phyloP scores from a whole-genome alignment of 2,888 invertebrate genomes.

The Lucinisca nassula region DNA sequence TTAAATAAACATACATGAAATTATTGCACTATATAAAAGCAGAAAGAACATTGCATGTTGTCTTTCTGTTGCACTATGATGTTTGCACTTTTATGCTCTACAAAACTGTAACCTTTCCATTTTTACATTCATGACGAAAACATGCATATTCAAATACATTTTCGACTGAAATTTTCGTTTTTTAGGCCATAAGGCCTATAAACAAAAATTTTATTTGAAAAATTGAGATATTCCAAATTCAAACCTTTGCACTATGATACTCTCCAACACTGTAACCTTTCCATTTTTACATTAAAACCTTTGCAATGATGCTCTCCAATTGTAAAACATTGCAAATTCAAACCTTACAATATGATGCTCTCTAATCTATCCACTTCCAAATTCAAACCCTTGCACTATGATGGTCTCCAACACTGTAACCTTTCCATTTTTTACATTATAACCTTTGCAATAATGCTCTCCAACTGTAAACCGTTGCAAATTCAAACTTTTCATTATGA shows the following conservation, averaged over 20 bases:
- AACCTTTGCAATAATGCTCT: too few relatives aligned
- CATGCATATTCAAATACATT: neutral
- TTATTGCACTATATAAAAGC: neutral
- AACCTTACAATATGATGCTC: too few relatives aligned
- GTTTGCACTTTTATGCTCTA: neutral
- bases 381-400: neutral
- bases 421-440: too few relatives aligned
- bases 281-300: too few relatives aligned
- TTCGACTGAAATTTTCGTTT: neutral
- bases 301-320: too few relatives aligned
- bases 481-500: too few relatives aligned
- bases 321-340: too few relatives aligned
- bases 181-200: too few relatives aligned
- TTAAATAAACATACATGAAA: neutral
- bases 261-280: neutral
- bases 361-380: too few relatives aligned
- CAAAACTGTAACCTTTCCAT: neutral
- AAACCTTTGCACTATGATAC: neutral
- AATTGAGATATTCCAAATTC: neutral
- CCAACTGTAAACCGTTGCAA: too few relatives aligned
- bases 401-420: neutral
- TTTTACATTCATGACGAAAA: neutral
- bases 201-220: too few relatives aligned
- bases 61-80: too few relatives aligned
- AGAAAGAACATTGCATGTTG: neutral